A percentile compares a stretch with the other conserved stretches of the same genome.
Conservation (phyloP, 2,113 vertebrate species). For the Syngnathus scovelli region DNA sequence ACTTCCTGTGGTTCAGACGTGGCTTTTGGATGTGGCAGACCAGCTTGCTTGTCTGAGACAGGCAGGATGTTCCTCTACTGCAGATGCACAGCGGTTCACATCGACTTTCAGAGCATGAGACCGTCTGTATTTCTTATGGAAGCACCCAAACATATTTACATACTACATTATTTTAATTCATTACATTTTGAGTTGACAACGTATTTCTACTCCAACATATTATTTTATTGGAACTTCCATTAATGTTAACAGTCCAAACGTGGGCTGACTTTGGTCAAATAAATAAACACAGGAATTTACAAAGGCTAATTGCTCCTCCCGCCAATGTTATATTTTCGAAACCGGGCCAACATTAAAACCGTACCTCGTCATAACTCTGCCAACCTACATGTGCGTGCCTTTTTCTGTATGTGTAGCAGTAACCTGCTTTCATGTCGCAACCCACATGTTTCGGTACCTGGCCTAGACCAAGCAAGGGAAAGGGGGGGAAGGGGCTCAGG, state of each 20-base stretch:
- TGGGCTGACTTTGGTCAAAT: neutral
- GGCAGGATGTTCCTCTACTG: conserved; percentile 56
- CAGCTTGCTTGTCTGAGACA: conserved; percentile 37
- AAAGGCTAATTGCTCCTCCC: neutral
- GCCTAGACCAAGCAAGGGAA: conserved; percentile 44
- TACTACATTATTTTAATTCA: neutral
- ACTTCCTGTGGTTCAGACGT: conserved; percentile 65
- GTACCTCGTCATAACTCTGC: conserved; percentile 3
- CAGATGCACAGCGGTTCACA: conserved; percentile 49
- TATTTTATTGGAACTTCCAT: neutral
- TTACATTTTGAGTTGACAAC: neutral
- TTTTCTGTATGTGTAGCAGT: conserved; percentile 29
- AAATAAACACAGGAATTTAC: neutral
- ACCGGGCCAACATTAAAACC: conserved; percentile 12
- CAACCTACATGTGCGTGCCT: conserved; percentile 8
- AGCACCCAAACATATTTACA: conserved; percentile 7
- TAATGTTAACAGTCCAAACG: no score
- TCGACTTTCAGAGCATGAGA: conserved; percentile 33
- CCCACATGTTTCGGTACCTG: conserved; percentile 57
- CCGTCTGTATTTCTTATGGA: conserved; percentile 9
- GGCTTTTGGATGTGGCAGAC: conserved; percentile 64
- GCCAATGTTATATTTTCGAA: neutral
- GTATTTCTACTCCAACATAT: neutral
- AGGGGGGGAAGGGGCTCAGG: conserved; percentile 36
- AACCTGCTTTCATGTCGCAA: conserved; percentile 65